phyloP scores from a whole-genome alignment of 2,888 invertebrate genomes.

The Dynastes maya region DNA sequence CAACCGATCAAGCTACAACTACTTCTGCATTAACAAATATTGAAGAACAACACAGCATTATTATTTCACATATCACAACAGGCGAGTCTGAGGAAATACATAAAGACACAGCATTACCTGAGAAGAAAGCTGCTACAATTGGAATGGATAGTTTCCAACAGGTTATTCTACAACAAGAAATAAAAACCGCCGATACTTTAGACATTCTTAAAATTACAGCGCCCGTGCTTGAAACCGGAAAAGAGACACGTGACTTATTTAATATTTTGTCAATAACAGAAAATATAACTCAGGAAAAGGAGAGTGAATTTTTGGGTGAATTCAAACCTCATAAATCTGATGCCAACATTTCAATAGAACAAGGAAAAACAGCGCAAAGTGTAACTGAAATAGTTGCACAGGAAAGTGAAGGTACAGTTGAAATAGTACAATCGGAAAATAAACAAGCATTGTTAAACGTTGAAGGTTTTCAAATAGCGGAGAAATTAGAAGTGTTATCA shows the following conservation, averaged over 20 bases:
- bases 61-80: slow-evolving; percentile 68
- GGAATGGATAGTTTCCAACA: slow-evolving; percentile 64
- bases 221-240: slow-evolving; percentile 65
- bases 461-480: slow-evolving; percentile 68
- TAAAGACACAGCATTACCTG: slow-evolving; percentile 63
- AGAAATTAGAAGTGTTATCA: slow-evolving; percentile 54
- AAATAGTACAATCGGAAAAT: slow-evolving; percentile 59
- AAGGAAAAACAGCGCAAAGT: slow-evolving; percentile 71
- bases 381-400: slow-evolving; percentile 64
- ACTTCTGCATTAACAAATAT: slow-evolving; percentile 69
- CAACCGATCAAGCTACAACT: slow-evolving; percentile 65
- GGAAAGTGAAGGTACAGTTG: slow-evolving; percentile 65
- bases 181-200: slow-evolving; percentile 62
- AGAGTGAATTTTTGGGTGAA: slow-evolving; percentile 70
- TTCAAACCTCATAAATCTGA: slow-evolving; percentile 71
- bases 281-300: slow-evolving; percentile 71
- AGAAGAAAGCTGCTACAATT: slow-evolving; percentile 62
- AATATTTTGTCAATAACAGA: slow-evolving; percentile 72
- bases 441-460: slow-evolving; percentile 67
- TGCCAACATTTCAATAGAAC: slow-evolving; percentile 71
- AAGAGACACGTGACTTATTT: slow-evolving; percentile 69
- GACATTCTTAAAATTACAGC: slow-evolving; percentile 57
- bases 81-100: slow-evolving; percentile 70
- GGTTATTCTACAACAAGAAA: slow-evolving; percentile 67
- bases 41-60: slow-evolving; percentile 67